These are phyloP conservation scores for Adelognathus sp. DNA, from an alignment of 2,888 invertebrate species.

Conservation along the genomic window DNA sequence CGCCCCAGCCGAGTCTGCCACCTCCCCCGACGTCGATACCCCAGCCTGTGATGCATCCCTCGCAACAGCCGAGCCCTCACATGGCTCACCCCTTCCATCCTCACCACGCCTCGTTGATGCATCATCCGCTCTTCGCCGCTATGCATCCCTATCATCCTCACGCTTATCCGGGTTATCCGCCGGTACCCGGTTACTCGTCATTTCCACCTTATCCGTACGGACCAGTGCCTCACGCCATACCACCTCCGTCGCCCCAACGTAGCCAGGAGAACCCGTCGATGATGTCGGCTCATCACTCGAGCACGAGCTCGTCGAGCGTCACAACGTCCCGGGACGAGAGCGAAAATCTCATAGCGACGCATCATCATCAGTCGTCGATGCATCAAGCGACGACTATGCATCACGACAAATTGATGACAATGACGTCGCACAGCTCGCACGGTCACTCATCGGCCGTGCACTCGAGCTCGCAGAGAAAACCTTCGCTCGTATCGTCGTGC, in stretches of 20 bases:
- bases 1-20: slow-evolving; percentile 81
- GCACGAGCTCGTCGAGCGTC: slow-evolving; percentile 84
- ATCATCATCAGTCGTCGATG: slow-evolving; percentile 85
- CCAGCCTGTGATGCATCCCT: slow-evolving; percentile 88
- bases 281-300: slow-evolving; percentile 87
- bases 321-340: slow-evolving; percentile 87
- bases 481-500: slow-evolving; percentile 65
- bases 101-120: slow-evolving; percentile 87
- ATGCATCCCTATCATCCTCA: slow-evolving; percentile 88
- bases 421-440: slow-evolving; percentile 80
- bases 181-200: slow-evolving; percentile 77
- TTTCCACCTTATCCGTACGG: slow-evolving; percentile 87
- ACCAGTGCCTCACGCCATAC: slow-evolving; percentile 88
- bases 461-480: slow-evolving; percentile 66
- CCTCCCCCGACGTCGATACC: slow-evolving; percentile 86
- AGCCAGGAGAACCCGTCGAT: slow-evolving; percentile 86
- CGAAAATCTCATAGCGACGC: slow-evolving; percentile 82
- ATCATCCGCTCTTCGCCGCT: slow-evolving; percentile 86
- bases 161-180: slow-evolving; percentile 81
- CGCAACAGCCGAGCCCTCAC: slow-evolving; percentile 88
- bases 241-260: slow-evolving; percentile 84
- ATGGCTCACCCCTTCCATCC: slow-evolving; percentile 88
- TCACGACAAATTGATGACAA: slow-evolving; percentile 86
- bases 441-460: slow-evolving; percentile 77
- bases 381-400: slow-evolving; percentile 82